Conservation (phyloP, 2,888 invertebrate genomes). For the Acheta domesticus region DNA sequence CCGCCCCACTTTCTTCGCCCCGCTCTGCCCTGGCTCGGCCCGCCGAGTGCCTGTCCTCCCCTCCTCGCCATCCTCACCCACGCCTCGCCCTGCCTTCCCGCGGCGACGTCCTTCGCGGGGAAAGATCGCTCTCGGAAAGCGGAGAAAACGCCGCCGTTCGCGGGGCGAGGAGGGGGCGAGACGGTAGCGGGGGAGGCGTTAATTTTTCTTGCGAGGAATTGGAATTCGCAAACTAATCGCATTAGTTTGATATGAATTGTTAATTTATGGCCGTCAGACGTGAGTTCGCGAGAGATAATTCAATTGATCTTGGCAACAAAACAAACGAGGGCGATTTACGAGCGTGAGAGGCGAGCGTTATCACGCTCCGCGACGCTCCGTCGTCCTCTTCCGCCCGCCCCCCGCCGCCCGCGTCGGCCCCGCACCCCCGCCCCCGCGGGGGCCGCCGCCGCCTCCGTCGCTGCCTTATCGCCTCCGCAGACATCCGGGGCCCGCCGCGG, state of each 20-base stretch:
- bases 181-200: not conserved
- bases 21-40: too few species aligned
- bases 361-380: not conserved
- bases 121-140: too few species aligned
- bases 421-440: not conserved
- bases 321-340: constrained; percentile 18
- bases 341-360: not conserved
- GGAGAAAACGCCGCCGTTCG: too few species aligned
- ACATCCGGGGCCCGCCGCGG: not conserved
- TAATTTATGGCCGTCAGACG: constrained; percentile 18
- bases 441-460: not conserved
- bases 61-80: not conserved
- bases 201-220: constrained; percentile 18
- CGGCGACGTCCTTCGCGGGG: too few species aligned
- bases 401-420: too few species aligned
- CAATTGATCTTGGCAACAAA: constrained; percentile 18
- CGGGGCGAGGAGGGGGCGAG: too few species aligned
- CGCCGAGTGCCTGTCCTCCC: not conserved
- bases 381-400: not conserved
- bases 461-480: not conserved
- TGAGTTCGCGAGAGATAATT: constrained; percentile 18
- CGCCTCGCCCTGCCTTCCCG: not conserved
- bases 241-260: constrained; percentile 18
- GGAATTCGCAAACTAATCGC: constrained; percentile 18
- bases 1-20: too few species aligned